Evolutionary conservation across 2,888 invertebrate species (phyloP).

Genomic region (Melipona bicolor): DNA sequence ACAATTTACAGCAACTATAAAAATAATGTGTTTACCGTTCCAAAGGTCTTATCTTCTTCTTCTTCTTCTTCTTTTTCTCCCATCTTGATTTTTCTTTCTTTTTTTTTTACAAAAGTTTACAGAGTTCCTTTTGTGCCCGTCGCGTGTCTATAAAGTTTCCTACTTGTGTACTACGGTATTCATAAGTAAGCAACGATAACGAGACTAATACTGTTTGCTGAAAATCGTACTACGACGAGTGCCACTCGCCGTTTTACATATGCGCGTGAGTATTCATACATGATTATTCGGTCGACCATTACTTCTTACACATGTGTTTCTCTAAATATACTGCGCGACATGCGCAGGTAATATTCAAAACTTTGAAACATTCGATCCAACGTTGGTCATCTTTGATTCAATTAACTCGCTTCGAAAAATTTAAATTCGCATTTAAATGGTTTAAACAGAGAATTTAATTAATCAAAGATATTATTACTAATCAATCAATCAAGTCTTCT

Average conservation of each 20-base stretch:
- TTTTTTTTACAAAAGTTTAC: constrained; percentile 58
- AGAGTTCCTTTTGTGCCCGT: constrained; percentile 59
- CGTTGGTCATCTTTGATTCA: neutral
- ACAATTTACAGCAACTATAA: constrained; percentile 67
- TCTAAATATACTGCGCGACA: constrained; percentile 18
- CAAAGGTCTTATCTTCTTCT: constrained; percentile 38
- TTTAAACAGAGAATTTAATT: neutral
- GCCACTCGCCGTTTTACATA: constrained; percentile 34
- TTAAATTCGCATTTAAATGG: neutral
- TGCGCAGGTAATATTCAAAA: constrained; percentile 12
- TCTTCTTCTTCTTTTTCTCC: constrained; percentile 48
- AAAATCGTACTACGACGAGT: constrained; percentile 36
- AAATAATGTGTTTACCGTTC: constrained; percentile 67
- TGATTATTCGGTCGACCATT: constrained; percentile 38
- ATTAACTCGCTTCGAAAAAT: neutral
- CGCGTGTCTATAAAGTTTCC: constrained; percentile 39
- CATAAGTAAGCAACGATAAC: constrained; percentile 63
- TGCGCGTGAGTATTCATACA: constrained; percentile 40
- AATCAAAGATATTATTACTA: neutral
- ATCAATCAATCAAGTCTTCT: neutral
- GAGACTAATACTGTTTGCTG: constrained; percentile 56
- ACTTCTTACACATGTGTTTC: constrained; percentile 11
- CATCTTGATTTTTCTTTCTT: neutral
- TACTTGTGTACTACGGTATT: constrained; percentile 41
- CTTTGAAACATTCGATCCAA: constrained; percentile 23